Conservation (phyloP, 2,888 invertebrate genomes). For the Furcula furcula region DNA sequence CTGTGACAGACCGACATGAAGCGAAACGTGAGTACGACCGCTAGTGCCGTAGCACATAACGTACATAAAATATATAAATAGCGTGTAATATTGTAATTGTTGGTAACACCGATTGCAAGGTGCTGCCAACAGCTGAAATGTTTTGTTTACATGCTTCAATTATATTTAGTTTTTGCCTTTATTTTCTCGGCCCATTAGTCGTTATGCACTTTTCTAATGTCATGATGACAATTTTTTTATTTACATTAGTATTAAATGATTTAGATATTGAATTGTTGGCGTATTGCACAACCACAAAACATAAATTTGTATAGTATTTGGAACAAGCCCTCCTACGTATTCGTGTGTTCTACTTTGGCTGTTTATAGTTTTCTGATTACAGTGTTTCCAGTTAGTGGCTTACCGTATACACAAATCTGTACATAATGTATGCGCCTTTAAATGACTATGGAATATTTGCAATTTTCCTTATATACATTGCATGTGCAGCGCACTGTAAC, state of each 20-base stretch:
- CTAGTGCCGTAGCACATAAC: slow-evolving; percentile 20
- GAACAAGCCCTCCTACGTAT: slow-evolving; percentile 50
- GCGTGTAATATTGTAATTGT: slow-evolving; percentile 36
- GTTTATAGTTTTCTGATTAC: slow-evolving; percentile 51
- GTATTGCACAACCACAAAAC: slow-evolving; percentile 25
- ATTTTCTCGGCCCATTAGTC: slow-evolving; percentile 8
- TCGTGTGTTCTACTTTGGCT: slow-evolving; percentile 47
- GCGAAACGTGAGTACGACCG: slow-evolving; percentile 71
- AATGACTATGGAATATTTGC: too few species aligned
- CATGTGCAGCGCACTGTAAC: too few species aligned
- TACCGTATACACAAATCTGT: slow-evolving; percentile 22
- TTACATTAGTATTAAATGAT: neutral
- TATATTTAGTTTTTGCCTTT: slow-evolving; percentile 20
- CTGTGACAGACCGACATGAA: slow-evolving; percentile 61
- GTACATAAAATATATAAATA: slow-evolving; percentile 39
- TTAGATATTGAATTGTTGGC: slow-evolving; percentile 10
- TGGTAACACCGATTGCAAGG: slow-evolving; percentile 42
- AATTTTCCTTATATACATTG: too few species aligned
- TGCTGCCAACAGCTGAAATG: slow-evolving; percentile 50
- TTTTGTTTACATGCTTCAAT: slow-evolving; percentile 53
- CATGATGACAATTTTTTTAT: slow-evolving; percentile 5
- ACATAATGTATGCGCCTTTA: too few species aligned
- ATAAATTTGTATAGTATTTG: slow-evolving; percentile 39
- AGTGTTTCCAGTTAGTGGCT: slow-evolving; percentile 39
- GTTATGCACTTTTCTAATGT: slow-evolving; percentile 9